Base-by-base conservation (phyloP, 64 coral and sea anemone species). In the Trachythela sp. region DNA sequence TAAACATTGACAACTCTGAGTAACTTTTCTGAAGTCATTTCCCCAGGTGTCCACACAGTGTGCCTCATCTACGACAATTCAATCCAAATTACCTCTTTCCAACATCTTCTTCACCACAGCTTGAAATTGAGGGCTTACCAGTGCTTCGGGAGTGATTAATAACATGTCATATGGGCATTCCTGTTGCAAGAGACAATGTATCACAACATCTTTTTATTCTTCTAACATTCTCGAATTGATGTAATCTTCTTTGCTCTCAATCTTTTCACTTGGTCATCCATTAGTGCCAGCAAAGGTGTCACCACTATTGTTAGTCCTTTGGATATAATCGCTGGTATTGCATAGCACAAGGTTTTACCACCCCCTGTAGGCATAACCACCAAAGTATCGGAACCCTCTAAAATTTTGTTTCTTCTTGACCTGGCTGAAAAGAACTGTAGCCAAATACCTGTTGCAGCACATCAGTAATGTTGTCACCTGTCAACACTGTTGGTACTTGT, bases 201-300 rank as follows among this genome's bases (percentile, higher is more conserved):
- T n/a, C 31, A 85, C 35, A 39, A 85, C 83, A 43, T 85, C 36
- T 48, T 85, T 40, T 39, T 85, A 31, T 43, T 85, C 43, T 85
- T 26, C n/a, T n/a, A n/a, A 22, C 83, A 85, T 85, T 43, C 43
- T 85, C 40, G 83, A 85, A 37, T 85, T 85, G 15, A 85, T 85
- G 83, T 85, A 85, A 85, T 40, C 29, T 48, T 45, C 18, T 48
- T 40, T 85, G 20, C 27, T 85, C 83, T 40, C 83, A 85, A 48
- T 85, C 83, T 38, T 29, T 29, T 40, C 11, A 85, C 83, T 48
- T 85, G 83, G 83, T 84, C 83, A 84, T 84, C 83, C 83, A 84
- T 84, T 35, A 84, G 36, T 40, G 83, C 83, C 83, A 85, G 83
- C 36, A 85, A 85, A 40, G 83, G 83, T 85, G 83, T 85, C 43